Evolutionary conservation across 2,797 vertebrate genomes (phyloP).

Genomic region (Molossus alvarezi): DNA sequence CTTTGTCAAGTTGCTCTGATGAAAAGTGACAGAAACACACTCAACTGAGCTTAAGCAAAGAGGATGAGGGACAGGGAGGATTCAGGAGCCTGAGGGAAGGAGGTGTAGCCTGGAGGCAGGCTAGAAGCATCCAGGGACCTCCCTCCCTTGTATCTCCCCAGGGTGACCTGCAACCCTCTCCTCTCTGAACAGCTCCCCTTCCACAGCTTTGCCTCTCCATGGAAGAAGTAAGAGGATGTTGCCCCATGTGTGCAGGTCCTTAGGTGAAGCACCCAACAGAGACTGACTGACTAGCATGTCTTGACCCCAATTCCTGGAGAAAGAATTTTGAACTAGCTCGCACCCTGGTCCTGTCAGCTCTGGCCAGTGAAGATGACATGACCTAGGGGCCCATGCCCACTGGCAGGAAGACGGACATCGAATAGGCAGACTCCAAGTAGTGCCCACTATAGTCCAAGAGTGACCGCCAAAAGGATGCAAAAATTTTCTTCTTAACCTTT

Average conservation of each 20-base stretch:
- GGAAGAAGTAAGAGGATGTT: background rate
- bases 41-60: background rate
- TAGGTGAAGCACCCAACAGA: background rate
- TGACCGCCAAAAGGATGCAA: too few species aligned
- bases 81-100: background rate
- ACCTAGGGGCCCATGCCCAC: too few species aligned
- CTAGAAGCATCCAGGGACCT: background rate
- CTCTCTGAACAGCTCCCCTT: background rate
- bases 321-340: background rate
- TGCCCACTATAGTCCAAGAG: background rate
- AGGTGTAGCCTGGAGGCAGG: fast-evolving
- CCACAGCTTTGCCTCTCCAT: background rate
- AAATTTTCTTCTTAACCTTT: background rate
- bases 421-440: background rate
- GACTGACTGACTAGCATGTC: background rate
- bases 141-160: background rate
- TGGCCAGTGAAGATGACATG: background rate
- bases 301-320: background rate
- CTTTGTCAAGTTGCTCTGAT: conserved; percentile 9
- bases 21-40: conserved; percentile 1
- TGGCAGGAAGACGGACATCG: background rate
- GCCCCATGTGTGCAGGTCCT: background rate
- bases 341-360: background rate
- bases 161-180: fast-evolving
- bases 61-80: background rate